Evolutionary conservation across 2,888 invertebrate species (phyloP), one percentile per base, ranked within the genome.

Genomic region (Petrolisthes manimaculis): DNA sequence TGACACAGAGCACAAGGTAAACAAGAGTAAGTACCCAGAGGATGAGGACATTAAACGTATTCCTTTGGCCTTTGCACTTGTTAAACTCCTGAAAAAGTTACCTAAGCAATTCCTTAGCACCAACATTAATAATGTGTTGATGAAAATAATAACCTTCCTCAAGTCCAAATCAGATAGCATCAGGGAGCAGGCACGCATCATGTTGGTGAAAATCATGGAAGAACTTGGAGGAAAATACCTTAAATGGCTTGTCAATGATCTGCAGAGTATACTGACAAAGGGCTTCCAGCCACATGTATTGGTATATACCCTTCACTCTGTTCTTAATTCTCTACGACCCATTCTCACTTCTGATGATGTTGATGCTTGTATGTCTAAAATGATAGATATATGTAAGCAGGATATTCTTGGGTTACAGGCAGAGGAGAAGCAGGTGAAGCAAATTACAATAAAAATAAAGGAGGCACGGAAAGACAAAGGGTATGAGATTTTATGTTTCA

Each of bases 241-340:
- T 90, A 94, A 95, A 8, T 94, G 95, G 92, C 93, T 99, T 51
- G 93, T 99, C 14, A 95, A 95, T 89, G 97, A 98, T 93, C 95
- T 99, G 93, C 95, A 95, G 67, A 94, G 96, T 5, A 93, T 97
- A 37, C 94, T 99, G 85, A 97, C 95, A 0, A 95, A 96, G 92
- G 99, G 99, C 14, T 99, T 96, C 93, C 98, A 98, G 94, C 95
- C 97, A 2, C 99, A 99, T 92, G 98, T 99, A 0, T 94, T 99
- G 84, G 97, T 96, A 90, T 89, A 84, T 71, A 98, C 98, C 0
- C 95, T 97, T 37, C 97, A 98, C 92, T 95, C 96, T 0, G 95
- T 99, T 5, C 93, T 99, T 83, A 95, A 95, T 87, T 95, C 95
- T 54, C 93, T 98, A 86, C 96, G 95, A 92, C 93, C 94, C 0